Evolutionary conservation across 2,888 invertebrate genomes (phyloP).

Genomic region (Phyllotreta striolata): DNA sequence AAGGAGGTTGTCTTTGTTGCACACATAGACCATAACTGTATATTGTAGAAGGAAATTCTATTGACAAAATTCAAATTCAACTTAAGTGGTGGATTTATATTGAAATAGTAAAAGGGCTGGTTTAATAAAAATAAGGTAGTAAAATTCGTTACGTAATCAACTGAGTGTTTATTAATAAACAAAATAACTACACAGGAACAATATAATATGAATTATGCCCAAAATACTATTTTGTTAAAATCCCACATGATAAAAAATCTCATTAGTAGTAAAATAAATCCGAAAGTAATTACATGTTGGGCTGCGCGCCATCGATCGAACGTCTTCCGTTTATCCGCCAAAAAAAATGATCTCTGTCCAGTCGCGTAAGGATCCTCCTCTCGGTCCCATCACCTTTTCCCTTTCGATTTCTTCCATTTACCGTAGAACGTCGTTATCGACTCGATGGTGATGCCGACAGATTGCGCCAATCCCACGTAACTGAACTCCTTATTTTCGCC

Average conservation of each 20-base stretch:
- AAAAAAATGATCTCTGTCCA: slow-evolving; percentile 34
- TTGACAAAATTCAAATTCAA: too few species aligned
- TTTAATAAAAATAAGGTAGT: not conserved
- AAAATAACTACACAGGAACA: slow-evolving; percentile 45
- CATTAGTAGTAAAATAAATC: slow-evolving; percentile 40
- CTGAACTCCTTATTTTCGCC: slow-evolving; percentile 73
- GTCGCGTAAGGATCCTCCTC: not conserved
- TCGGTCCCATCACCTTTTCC: slow-evolving; percentile 67
- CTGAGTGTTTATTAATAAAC: slow-evolving; percentile 42
- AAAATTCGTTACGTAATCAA: slow-evolving; percentile 14
- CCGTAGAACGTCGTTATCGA: slow-evolving; percentile 83
- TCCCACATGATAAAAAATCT: slow-evolving; percentile 39
- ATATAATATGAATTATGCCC: slow-evolving; percentile 41
- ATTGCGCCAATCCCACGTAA: slow-evolving; percentile 78
- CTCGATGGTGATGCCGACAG: slow-evolving; percentile 83
- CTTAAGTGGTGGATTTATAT: not conserved
- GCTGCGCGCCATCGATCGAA: slow-evolving; percentile 25
- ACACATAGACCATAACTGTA: too few species aligned
- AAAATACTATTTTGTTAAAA: slow-evolving; percentile 39
- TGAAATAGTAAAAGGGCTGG: not conserved
- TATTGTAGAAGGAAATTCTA: too few species aligned
- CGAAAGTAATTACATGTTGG: slow-evolving; percentile 31
- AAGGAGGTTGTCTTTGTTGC: too few species aligned
- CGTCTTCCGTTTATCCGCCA: slow-evolving; percentile 28
- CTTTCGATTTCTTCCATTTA: slow-evolving; percentile 83